These are phyloP conservation scores for Columba janthina DNA, from an alignment of 2,113 vertebrate genomes.

Conservation along the genomic window DNA sequence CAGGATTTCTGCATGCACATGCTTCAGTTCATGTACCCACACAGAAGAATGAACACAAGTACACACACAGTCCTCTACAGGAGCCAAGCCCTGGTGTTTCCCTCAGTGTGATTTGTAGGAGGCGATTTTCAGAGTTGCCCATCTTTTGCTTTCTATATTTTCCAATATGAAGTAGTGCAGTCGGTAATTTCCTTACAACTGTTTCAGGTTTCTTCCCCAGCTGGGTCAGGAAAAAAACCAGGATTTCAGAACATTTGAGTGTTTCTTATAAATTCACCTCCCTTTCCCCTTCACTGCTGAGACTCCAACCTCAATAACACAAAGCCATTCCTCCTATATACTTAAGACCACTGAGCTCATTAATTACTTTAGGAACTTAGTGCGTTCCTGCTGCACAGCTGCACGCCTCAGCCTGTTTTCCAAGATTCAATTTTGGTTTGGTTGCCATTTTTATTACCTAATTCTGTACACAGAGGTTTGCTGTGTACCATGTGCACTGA, in stretches of 20 bases:
- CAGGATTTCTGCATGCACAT: neutral
- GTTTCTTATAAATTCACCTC: neutral
- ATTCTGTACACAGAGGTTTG: neutral
- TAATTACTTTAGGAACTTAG: neutral
- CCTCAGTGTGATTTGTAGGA: neutral
- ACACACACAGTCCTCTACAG: neutral
- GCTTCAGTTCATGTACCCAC: accelerated
- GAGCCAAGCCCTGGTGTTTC: neutral
- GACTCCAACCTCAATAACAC: neutral
- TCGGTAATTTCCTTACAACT: neutral
- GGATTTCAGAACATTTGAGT: neutral
- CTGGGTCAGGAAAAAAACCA: neutral
- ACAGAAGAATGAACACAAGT: neutral
- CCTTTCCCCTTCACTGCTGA: accelerated
- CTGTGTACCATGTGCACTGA: neutral
- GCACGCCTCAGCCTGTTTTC: neutral
- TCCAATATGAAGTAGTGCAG: neutral
- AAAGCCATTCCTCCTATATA: neutral
- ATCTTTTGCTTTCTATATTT: neutral
- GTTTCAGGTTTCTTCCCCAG: accelerated
- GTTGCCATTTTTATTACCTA: neutral
- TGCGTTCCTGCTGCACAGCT: neutral
- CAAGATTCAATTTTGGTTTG: neutral
- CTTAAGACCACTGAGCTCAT: neutral
- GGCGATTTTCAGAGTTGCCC: neutral